phyloP scores from a whole-genome alignment of 2,888 invertebrate genomes.

The Thera britannica region DNA sequence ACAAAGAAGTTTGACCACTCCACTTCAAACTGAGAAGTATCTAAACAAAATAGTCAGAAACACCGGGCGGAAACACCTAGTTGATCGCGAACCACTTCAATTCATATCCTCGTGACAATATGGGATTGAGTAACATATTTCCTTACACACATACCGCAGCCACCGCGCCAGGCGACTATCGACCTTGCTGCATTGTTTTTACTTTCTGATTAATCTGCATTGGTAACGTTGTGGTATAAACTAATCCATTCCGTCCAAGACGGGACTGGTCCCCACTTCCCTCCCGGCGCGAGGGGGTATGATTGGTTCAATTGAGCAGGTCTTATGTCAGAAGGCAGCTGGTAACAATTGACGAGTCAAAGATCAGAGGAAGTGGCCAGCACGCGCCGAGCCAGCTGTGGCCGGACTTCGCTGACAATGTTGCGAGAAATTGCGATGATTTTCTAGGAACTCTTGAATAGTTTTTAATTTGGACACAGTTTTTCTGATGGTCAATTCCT shows the following conservation, averaged over 20 bases:
- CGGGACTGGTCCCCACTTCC: constrained; percentile 43
- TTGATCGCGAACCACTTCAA: constrained; percentile 83
- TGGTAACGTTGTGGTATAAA: constrained; percentile 36
- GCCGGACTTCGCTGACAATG: constrained; percentile 48
- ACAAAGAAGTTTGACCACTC: constrained; percentile 50
- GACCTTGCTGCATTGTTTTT: constrained; percentile 16
- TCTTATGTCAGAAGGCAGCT: constrained; percentile 77
- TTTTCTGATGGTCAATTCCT: background rate
- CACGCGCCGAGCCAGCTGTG: constrained; percentile 57
- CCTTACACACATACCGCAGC: constrained; percentile 61
- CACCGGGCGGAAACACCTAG: constrained; percentile 81
- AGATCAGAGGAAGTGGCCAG: constrained; percentile 82
- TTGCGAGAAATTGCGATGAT: constrained; percentile 24
- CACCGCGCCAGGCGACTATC: constrained; percentile 22
- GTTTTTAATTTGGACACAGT: background rate
- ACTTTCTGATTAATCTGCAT: constrained; percentile 39
- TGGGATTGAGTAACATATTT: constrained; percentile 79
- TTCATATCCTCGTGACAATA: constrained; percentile 81
- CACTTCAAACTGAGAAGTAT: constrained; percentile 46
- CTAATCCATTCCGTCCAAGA: constrained; percentile 53
- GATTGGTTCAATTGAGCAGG: constrained; percentile 63
- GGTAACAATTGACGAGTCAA: constrained; percentile 80
- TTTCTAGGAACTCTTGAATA: constrained; percentile 8
- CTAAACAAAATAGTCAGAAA: constrained; percentile 59
- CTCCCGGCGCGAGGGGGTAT: constrained; percentile 50